Evolutionary conservation across 2,797 vertebrate genomes (phyloP).

Genomic region (Hylomyscus alleni): DNA sequence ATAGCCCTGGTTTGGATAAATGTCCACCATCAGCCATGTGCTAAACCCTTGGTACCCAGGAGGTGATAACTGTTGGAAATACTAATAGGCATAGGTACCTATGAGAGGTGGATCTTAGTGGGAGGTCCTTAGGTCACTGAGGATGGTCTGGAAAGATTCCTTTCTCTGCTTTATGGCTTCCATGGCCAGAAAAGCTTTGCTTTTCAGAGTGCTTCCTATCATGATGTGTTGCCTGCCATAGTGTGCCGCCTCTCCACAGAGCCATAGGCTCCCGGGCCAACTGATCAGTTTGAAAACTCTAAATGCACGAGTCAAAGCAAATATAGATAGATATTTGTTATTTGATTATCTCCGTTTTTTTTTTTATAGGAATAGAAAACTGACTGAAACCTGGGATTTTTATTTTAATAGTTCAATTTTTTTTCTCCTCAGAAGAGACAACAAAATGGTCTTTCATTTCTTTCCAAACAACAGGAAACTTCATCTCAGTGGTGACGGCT

Average conservation of each 20-base stretch:
- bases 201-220: background rate
- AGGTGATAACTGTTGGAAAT: background rate
- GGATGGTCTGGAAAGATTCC: background rate
- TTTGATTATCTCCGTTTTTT: background rate
- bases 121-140: background rate
- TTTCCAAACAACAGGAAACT: background rate
- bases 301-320: background rate
- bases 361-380: background rate
- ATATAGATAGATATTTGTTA: too few relatives aligned
- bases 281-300: background rate
- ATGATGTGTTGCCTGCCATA: background rate
- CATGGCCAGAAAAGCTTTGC: background rate
- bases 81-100: background rate
- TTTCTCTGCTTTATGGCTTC: background rate
- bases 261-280: background rate
- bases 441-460: slow-evolving; percentile 19
- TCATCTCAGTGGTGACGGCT: background rate
- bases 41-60: background rate
- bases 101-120: background rate
- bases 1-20: background rate
- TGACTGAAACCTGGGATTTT: background rate
- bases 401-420: background rate
- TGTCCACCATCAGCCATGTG: background rate
- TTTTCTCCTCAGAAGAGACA: background rate
- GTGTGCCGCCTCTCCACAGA: background rate